phyloP scores from a whole-genome alignment of 2,888 invertebrate genomes.

The Mechanitis mazaeus region DNA sequence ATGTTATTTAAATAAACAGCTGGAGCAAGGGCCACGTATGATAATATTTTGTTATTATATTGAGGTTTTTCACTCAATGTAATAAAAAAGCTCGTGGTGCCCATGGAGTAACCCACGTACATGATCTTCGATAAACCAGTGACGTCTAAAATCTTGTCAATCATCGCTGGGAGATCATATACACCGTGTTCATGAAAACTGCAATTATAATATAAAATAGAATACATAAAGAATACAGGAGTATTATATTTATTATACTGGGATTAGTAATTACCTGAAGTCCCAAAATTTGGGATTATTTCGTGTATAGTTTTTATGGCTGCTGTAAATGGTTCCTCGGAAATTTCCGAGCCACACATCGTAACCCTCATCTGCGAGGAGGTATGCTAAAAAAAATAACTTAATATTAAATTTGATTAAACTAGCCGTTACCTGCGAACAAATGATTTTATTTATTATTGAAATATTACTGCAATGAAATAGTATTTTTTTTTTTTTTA shows the following conservation, averaged over 20 bases:
- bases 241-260: background rate
- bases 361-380: conserved; percentile 76
- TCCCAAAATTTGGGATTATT: conserved; percentile 71
- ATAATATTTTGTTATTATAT: conserved; percentile 69
- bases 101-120: conserved; percentile 79
- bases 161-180: conserved; percentile 75
- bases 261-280: conserved; percentile 59
- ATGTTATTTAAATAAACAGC: conserved; percentile 66
- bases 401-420: too few relatives aligned
- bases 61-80: conserved; percentile 74
- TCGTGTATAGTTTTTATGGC: conserved; percentile 59
- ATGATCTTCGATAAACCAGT: conserved; percentile 59
- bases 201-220: conserved; percentile 29
- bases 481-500: too few relatives aligned
- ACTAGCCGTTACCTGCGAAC: too few relatives aligned
- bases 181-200: conserved; percentile 78
- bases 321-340: conserved; percentile 68
- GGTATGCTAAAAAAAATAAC: conserved; percentile 58
- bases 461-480: too few relatives aligned
- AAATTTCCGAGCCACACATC: conserved; percentile 78
- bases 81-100: conserved; percentile 74
- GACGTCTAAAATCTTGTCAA: conserved; percentile 67
- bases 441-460: too few relatives aligned
- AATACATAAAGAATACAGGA: background rate
- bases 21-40: conserved; percentile 73